Evolutionary conservation across 2,888 invertebrate species (phyloP), one percentile per base, ranked within the genome.

Genomic region (Callyntrura guangdongensis): DNA sequence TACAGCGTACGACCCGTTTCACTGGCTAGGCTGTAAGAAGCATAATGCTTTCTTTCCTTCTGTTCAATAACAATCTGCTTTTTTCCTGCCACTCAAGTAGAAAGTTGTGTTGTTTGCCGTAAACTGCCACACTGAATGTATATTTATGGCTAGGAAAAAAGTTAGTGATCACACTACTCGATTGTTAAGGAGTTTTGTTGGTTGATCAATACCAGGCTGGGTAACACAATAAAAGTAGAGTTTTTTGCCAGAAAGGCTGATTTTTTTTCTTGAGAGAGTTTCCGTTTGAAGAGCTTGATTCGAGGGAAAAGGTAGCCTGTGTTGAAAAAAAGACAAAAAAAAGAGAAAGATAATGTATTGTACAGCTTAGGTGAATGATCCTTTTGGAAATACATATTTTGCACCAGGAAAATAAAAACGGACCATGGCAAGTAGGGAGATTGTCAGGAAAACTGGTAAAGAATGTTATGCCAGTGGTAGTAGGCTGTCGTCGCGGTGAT

Each of bases 61-160:
- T 67, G 25, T 36, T 45, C 36, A 49, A 74, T 47, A 74, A 14
- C 8, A 74, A 69, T 17, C n/a, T 20, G 74, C 11, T 74, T 22
- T 45, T 45, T 36, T 45, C 69, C 69, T 74, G 74, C 20, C 49
- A 49, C 22, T 49, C 47, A 74, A 74, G 49, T 74, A 49, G 47
- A 74, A 49, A 47, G 74, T 12, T 74, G 45, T 72, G 69, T 72
- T 45, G 45, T 8, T 72, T 36, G 69, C 69, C n/a, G 45, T 45
- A 45, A 72, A 9, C 27, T 22, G 64, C 22, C 27, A 64, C 9
- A 64, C 8, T 8, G 36, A 11, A 67, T 27, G n/a, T 67, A 14
- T 61, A 61, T 61, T 61, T 61, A 61, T 20, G 17, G 12, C 61
- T 17, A 22, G 1, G 25, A 22, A 64, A 64, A 64, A 22, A 64